Evolutionary conservation across 2,113 vertebrate species (phyloP), one percentile per base, ranked within the genome.

Genomic region (Epinephelus fuscoguttatus): DNA sequence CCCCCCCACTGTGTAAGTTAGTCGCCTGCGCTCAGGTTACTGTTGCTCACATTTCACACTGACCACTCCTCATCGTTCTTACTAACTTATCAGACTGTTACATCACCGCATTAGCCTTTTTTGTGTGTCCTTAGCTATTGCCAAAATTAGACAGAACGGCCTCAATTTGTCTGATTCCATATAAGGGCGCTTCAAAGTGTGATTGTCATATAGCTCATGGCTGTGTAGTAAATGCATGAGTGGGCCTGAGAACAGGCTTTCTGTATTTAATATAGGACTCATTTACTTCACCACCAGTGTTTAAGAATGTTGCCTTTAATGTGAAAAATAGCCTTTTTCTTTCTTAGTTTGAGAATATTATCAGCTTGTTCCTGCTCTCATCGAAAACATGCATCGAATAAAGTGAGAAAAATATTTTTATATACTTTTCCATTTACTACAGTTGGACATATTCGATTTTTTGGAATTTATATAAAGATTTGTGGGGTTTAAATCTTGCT

Each of bases 31-130:
- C 62, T 82, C 71, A 9, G 49, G 81, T 88, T 78, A 53, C 85
- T 0, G 0, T 66, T 62, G 9, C 77, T 89, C 81, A 40, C 1
- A 60, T 89, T 84, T 74, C 77, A 72, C 50, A n/a, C 66, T 15
- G 66, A 82, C 57, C 23, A 75, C 37, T n/a, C n/a, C 68, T 81
- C 82, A 84, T 47, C 75, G 15, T 56, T 82, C 73, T 64, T 78
- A 10, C 75, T 80, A 49, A 27, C 21, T 67, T 70, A 52, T 71
- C 74, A 23, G 19, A 30, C 13, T 0, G 3, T 87, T 76, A 56
- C 64, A 21, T 75, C 80, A 6, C 5, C 18, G 61, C 66, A 33
- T 67, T 30, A 21, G 19, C 15, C 47, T 6, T 13, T 59, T 74
- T 67, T 52, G 19, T 47, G 45, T n/a, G 45, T 73, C 33, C 40